phyloP scores from a whole-genome alignment of 2,888 invertebrate species.

The Metallyticus violacea region DNA sequence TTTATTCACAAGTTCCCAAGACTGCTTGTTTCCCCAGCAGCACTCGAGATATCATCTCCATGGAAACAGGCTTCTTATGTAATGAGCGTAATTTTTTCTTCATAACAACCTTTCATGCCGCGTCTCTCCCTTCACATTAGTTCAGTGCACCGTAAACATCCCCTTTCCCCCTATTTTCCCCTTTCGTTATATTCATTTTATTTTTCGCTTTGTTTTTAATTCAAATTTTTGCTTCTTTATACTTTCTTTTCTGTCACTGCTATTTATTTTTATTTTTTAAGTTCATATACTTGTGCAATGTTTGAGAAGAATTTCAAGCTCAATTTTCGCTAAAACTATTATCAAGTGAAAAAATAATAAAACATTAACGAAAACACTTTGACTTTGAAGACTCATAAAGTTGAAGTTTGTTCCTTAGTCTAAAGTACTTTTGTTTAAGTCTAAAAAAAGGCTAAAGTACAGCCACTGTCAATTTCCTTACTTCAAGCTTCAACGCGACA shows the following conservation, averaged over 20 bases:
- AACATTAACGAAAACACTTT: no score
- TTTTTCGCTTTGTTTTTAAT: not conserved
- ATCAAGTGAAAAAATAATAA: no score
- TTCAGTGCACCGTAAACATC: not conserved
- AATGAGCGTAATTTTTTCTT: slow-evolving; percentile 27
- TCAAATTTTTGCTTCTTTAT: no score
- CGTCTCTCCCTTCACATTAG: not conserved
- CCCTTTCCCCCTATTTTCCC: not conserved
- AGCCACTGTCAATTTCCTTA: no score
- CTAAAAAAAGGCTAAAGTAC: no score
- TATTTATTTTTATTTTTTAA: not conserved
- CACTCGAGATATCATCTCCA: not conserved
- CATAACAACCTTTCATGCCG: not conserved
- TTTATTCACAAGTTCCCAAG: not conserved
- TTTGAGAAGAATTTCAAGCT: not conserved
- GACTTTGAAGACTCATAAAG: no score
- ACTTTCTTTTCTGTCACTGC: no score
- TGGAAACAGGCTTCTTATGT: not conserved
- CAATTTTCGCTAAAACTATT: no score
- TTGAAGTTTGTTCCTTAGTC: no score
- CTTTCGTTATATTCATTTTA: not conserved
- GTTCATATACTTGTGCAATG: not conserved
- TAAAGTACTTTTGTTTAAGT: no score
- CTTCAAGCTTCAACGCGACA: no score
- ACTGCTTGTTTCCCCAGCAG: not conserved